Percentiles rank a stretch among this genome's conserved stretches.
Evolutionary conservation across 2,797 vertebrate species (phyloP).

Genomic region (Poecilia gillii): DNA sequence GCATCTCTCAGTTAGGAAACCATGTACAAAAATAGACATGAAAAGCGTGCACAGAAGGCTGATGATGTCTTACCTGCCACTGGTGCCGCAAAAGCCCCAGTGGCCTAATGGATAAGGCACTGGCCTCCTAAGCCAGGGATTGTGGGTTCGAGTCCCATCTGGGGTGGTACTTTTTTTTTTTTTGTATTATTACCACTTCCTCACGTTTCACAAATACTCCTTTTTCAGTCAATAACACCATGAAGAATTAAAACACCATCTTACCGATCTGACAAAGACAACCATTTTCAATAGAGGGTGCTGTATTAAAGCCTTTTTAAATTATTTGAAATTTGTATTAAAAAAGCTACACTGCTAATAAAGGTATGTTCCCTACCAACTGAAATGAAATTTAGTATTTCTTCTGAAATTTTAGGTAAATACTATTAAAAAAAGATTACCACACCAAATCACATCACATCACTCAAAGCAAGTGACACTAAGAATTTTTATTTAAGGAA

Average conservation of each 20-base stretch:
- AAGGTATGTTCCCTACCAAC: background rate
- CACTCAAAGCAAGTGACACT: slow-evolving; percentile 7
- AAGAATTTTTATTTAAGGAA: slow-evolving; percentile 66
- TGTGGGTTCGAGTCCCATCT: slow-evolving; percentile 79
- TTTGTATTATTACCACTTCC: background rate
- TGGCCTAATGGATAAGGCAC: slow-evolving; percentile 78
- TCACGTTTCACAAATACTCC: background rate
- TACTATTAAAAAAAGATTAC: background rate
- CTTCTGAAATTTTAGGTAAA: background rate
- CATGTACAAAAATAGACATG: accelerated
- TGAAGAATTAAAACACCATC: background rate
- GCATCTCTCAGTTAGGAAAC: background rate
- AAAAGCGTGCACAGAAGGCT: background rate
- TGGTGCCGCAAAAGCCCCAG: slow-evolving; percentile 20
- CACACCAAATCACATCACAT: background rate
- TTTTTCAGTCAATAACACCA: background rate
- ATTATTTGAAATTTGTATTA: background rate
- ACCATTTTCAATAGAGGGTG: background rate
- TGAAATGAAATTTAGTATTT: background rate
- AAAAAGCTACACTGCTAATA: background rate
- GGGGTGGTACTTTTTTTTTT: slow-evolving; percentile 32
- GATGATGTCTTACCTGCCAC: background rate
- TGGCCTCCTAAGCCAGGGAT: slow-evolving; percentile 81
- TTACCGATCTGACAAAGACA: background rate
- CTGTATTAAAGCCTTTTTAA: background rate